These are phyloP conservation scores for Knipowitschia caucasica DNA, from an alignment of 2,797 vertebrate genomes.

Conservation along the genomic window DNA sequence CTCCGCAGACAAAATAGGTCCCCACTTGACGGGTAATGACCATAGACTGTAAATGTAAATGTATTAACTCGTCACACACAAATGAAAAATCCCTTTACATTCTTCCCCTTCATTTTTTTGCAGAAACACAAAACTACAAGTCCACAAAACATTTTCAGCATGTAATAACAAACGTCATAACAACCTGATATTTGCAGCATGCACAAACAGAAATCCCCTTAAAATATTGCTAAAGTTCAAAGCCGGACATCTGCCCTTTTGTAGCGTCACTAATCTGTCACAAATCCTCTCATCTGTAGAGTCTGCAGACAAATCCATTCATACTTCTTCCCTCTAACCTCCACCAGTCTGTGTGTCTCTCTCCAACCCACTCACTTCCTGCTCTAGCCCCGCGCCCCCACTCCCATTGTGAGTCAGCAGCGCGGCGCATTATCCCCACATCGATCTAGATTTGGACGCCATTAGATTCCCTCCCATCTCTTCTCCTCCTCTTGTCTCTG, in stretches of 20 bases:
- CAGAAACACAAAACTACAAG: too few relatives aligned
- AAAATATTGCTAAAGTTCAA: background rate
- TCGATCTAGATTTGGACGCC: background rate
- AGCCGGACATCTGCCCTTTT: background rate
- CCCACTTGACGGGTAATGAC: too few relatives aligned
- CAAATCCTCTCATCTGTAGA: background rate
- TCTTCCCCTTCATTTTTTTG: too few relatives aligned
- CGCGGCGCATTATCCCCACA: background rate
- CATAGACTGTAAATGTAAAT: too few relatives aligned
- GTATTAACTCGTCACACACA: too few relatives aligned
- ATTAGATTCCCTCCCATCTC: background rate
- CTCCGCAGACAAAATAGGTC: too few relatives aligned
- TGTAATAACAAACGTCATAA: too few relatives aligned
- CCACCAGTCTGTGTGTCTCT: constrained; percentile 1
- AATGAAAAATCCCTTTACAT: too few relatives aligned
- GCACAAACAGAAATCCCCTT: too few relatives aligned
- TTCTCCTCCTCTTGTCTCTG: background rate
- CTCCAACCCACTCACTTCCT: constrained; percentile 3
- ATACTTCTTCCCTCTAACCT: constrained; percentile 9
- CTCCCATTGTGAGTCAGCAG: constrained; percentile 8
- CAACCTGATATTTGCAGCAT: too few relatives aligned
- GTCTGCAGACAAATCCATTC: constrained; percentile 4
- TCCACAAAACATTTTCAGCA: too few relatives aligned
- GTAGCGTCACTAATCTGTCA: constrained; percentile 3
- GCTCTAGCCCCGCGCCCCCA: background rate